A percentile compares a stretch with the other conserved stretches of the same genome.
These are phyloP conservation scores for Enteromius unitaeniatus DNA, from an alignment of 2,797 vertebrate species.

Conservation along the genomic window DNA sequence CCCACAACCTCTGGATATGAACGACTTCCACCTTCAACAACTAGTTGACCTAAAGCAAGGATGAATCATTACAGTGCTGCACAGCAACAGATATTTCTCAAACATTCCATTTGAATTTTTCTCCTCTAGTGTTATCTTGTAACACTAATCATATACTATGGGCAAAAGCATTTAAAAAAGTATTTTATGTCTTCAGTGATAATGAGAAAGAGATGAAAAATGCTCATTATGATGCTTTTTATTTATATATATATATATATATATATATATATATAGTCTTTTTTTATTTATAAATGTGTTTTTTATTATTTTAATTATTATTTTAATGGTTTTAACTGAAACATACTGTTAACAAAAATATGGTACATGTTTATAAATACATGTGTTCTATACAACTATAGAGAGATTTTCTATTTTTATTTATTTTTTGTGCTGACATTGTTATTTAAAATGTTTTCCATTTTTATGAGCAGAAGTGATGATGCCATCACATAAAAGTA, in stretches of 20 bases:
- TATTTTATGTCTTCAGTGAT: background rate
- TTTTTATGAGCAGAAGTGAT: background rate
- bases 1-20: conserved; percentile 77
- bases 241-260: background rate
- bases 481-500: too few species aligned
- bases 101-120: background rate
- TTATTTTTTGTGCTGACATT: background rate
- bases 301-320: background rate
- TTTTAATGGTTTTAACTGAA: background rate
- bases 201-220: background rate
- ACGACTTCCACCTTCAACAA: conserved; percentile 84
- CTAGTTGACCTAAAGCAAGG: conserved; percentile 83
- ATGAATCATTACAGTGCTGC: conserved; percentile 18
- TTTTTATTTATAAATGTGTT: background rate
- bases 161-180: background rate
- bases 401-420: too few species aligned
- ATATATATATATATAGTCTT: background rate
- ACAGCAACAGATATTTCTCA: background rate
- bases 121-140: background rate
- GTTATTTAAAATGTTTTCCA: background rate
- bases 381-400: too few species aligned
- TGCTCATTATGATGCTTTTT: background rate
- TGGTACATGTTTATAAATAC: background rate
- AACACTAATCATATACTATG: background rate
- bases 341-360: background rate